phyloP scores from a whole-genome alignment of 2,797 vertebrate species.

The Hydrocynus forskahlii region DNA sequence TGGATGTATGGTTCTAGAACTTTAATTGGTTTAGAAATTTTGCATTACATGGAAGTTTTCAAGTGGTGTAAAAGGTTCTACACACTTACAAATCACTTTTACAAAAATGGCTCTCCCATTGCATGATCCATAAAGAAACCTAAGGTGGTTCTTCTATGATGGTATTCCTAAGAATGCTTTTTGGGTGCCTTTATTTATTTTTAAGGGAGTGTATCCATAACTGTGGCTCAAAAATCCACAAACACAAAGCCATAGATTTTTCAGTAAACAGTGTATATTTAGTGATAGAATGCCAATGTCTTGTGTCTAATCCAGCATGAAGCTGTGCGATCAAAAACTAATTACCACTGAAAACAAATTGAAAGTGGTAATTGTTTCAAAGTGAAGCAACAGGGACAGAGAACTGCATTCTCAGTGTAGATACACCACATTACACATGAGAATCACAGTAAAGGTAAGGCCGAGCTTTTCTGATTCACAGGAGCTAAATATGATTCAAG shows the following conservation, averaged over 20 bases:
- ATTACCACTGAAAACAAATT: not conserved
- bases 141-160: too few relatives aligned
- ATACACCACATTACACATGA: not conserved
- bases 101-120: not conserved
- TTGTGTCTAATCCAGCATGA: not conserved
- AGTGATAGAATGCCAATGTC: not conserved
- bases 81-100: too few relatives aligned
- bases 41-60: too few relatives aligned
- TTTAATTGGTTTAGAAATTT: too few relatives aligned
- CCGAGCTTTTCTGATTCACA: not conserved
- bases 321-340: constrained; percentile 9
- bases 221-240: not conserved
- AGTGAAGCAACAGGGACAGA: not conserved
- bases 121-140: too few relatives aligned
- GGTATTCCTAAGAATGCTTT: too few relatives aligned
- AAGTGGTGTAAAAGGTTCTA: not conserved
- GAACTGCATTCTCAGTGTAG: constrained; percentile 1
- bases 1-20: too few relatives aligned
- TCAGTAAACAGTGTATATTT: not conserved
- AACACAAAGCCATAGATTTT: not conserved
- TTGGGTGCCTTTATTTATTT: too few relatives aligned
- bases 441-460: not conserved
- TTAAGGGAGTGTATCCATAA: too few relatives aligned
- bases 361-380: constrained; percentile 1
- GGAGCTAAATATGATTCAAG: not conserved